A percentile compares a stretch with the other conserved stretches of the same genome.
These are phyloP conservation scores for Chrysolina oricalcia DNA, from an alignment of 2,888 invertebrate genomes.

Conservation along the genomic window DNA sequence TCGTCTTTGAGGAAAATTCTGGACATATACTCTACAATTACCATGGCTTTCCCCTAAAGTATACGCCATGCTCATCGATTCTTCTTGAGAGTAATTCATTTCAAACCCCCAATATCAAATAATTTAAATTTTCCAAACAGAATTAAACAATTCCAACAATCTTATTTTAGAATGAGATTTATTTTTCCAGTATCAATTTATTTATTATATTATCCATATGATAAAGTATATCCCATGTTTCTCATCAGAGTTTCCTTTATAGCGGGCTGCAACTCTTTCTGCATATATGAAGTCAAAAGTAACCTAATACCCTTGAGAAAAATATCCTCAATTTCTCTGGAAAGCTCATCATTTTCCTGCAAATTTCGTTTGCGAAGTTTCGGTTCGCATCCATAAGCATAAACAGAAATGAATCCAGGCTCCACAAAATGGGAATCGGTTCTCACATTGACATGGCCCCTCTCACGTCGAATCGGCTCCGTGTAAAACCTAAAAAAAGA, in stretches of 20 bases:
- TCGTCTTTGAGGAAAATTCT: no score
- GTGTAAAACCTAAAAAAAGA: conserved; percentile 75
- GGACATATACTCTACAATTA: no score
- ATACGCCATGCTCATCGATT: no score
- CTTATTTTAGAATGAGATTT: no score
- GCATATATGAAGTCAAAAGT: conserved; percentile 87
- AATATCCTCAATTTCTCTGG: conserved; percentile 88
- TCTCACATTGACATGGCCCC: conserved; percentile 82
- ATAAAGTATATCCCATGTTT: conserved; percentile 90
- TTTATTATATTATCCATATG: conserved; percentile 76
- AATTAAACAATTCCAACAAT: no score
- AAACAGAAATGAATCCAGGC: conserved; percentile 88
- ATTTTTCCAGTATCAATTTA: no score
- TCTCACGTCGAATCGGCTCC: conserved; percentile 79
- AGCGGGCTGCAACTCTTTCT: conserved; percentile 87
- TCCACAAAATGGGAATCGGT: conserved; percentile 90
- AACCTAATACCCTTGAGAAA: conserved; percentile 87
- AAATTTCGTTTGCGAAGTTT: conserved; percentile 63
- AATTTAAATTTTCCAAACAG: no score
- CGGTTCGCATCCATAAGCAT: conserved; percentile 86
- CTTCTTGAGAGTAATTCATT: no score
- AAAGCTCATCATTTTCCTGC: conserved; percentile 76
- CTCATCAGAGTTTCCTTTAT: conserved; percentile 90
- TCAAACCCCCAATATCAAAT: no score
- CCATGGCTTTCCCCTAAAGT: no score